Base-by-base conservation (phyloP, 2,113 vertebrate species). In the Tupaia chinensis region DNA sequence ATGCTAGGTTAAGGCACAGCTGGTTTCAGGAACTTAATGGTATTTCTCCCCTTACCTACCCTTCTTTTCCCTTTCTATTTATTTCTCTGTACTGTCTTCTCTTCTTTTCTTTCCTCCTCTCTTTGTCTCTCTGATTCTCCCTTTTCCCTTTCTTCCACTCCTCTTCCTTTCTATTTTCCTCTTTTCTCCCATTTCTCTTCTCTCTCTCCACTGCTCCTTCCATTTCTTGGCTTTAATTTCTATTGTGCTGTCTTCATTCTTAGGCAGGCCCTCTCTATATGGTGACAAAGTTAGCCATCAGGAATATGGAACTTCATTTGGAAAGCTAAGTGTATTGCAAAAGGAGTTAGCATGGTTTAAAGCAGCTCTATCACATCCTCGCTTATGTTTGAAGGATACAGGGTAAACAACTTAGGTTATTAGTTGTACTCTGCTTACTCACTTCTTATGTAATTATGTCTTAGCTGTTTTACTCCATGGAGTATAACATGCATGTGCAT, bases 121-220 rank as follows among this genome's bases (percentile, higher is more conserved):
- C n/a, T 53, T 6, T 13, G n/a, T 13, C 13, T 1, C 2, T n/a
- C 4, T 1, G 22, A 14, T 19, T 8, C 63, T 22, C 63, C 10
- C 25, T 17, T 58, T 12, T 14, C 12, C 3, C 19, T 12, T 11
- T 1, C 60, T 32, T 79, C 44, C 44, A 44, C 2, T 17, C 6
- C 12, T 23, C 22, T 53, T 4, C 10, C 32, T 3, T 13, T 1
- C 15, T 22, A 32, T 25, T 2, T 54, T 29, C 29, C 32, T 22
- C 19, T 32, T 20, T 13, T 60, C 61, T 73, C 9, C 23, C 17
- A n/a, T 44, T 32, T 12, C 11, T 32, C 9, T 1, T 44, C 10
- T 32, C 22, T 61, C 68, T 63, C 32, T 44, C 15, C 29, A 27
- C 68, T 73, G 27, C 27, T 61, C 16, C 19, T 73, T 53, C 53